Evolutionary conservation across 2,113 vertebrate species (phyloP), one percentile per base, ranked within the genome.

Genomic region (Lycocorax pyrrhopterus): DNA sequence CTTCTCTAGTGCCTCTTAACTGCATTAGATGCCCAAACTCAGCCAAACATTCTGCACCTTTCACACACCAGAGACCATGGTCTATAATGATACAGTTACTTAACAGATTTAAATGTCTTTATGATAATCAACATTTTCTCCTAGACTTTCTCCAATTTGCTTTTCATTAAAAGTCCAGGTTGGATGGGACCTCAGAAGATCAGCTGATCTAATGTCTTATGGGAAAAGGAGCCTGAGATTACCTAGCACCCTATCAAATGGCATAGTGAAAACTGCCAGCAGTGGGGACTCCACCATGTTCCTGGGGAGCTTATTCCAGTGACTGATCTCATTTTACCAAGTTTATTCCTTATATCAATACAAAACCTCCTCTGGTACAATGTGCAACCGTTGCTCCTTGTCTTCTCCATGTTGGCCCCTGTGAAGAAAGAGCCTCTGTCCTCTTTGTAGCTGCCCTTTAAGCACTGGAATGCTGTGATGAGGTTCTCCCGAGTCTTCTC

Each of bases 401-500:
- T 58, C n/a, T 81, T 74, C 29, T 69, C 22, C 39, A 23, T 30
- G 35, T 9, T 18, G 4, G 32, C 37, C 3, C 16, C 32, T n/a
- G 16, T 37, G 51, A 64, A 78, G 12, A 59, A 35, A 55, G 12
- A 43, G 35, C 26, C 9, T 69, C 29, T 23, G 4, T 51, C 30
- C 8, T 29, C 3, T 35, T 44, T 51, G 14, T 7, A 87, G 26
- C 44, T 16, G 12, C 22, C 4, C 7, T 64, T 52, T 22, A 59
- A 64, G 23, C 25, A n/a, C 11, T 43, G 17, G 16, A 73, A 33
- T 6, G 19, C 12, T 32, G 9, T 4, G 12, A 53, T 19, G 19
- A 76, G 19, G 29, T 30, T 39, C 4, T 10, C 6, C 9, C 0
- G 0, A 26, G 29, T 14, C 26, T 59, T 49, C 23, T 73, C 20